A percentile compares a stretch with the other conserved stretches of the same genome.
Evolutionary conservation across 1,140 invertebrate species (phyloP).

Genomic region (Hyposmocoma kahamanoa): DNA sequence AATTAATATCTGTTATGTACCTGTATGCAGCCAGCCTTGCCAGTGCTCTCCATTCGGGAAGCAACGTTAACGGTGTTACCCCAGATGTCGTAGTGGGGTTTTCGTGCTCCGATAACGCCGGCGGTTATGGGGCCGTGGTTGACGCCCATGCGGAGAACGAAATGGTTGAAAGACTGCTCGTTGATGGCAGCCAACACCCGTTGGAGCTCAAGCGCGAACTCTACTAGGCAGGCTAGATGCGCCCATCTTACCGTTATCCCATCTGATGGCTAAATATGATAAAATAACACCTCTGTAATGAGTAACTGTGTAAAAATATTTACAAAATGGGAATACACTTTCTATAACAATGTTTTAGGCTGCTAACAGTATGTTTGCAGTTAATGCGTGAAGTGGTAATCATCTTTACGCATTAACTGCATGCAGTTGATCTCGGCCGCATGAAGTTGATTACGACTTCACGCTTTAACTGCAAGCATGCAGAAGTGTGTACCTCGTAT

Average conservation of each 20-base stretch:
- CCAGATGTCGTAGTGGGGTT: conserved; percentile 98
- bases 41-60: conserved; percentile 96
- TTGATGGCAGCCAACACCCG: conserved; percentile 92
- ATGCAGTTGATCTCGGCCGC: too few relatives aligned
- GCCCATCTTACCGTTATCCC: conserved; percentile 84
- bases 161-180: conserved; percentile 96
- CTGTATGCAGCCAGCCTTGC: conserved; percentile 95
- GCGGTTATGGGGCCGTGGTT: conserved; percentile 97
- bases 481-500: too few relatives aligned
- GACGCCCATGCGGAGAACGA: conserved; percentile 95
- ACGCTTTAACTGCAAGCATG: too few relatives aligned
- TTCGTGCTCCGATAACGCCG: conserved; percentile 94
- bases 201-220: conserved; percentile 93
- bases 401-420: too few relatives aligned
- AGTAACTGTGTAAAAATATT: too few relatives aligned
- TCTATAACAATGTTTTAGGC: too few relatives aligned
- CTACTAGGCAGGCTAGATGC: conserved; percentile 88
- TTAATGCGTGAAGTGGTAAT: too few relatives aligned
- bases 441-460: too few relatives aligned
- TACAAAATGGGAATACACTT: too few relatives aligned
- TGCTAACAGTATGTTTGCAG: too few relatives aligned
- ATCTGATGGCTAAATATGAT: conserved; percentile 76
- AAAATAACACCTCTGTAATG: too few relatives aligned
- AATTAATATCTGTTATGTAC: too few relatives aligned
- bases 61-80: conserved; percentile 97